A percentile compares a stretch with the other conserved stretches of the same genome.
These are phyloP conservation scores for Pegoplata infirma DNA, from an alignment of 2,888 invertebrate species.

Conservation along the genomic window DNA sequence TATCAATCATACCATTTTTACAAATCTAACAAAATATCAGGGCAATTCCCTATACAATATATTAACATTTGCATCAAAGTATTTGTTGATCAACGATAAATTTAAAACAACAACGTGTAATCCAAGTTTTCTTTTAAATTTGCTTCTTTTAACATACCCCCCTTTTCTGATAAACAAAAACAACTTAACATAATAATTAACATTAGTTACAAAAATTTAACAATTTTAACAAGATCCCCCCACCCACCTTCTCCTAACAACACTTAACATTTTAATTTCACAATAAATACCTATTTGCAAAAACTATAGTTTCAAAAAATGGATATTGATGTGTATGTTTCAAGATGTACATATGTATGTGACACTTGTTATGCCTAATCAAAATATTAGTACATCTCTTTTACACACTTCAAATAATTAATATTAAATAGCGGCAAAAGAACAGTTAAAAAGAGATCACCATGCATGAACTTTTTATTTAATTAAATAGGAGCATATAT, in stretches of 20 bases:
- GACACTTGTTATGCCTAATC: constrained; percentile 47
- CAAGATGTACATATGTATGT: not conserved
- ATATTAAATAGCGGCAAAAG: not conserved
- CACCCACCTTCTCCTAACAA: not conserved
- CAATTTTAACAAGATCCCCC: not conserved
- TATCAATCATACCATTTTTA: too few species aligned
- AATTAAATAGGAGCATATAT: not conserved
- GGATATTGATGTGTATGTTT: too few species aligned
- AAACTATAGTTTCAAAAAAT: constrained; percentile 5
- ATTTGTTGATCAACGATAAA: too few species aligned
- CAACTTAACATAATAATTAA: not conserved
- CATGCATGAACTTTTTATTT: constrained; percentile 7
- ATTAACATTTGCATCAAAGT: too few species aligned
- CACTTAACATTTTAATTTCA: constrained; percentile 13
- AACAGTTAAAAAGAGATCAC: constrained; percentile 54
- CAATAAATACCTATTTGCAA: not conserved
- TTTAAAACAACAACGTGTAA: too few species aligned
- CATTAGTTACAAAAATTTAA: not conserved
- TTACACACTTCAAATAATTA: constrained; percentile 35
- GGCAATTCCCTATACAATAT: too few species aligned
- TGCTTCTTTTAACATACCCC: too few species aligned
- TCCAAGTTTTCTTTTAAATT: too few species aligned
- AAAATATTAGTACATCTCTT: constrained; percentile 51
- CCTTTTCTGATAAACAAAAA: too few species aligned
- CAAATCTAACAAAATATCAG: too few species aligned